Percentiles rank a stretch among this genome's conserved stretches.
These are phyloP conservation scores for Hormiphora californensis DNA, from an alignment of 37 sponge, comb jelly and placozoan species.

Conservation along the genomic window DNA sequence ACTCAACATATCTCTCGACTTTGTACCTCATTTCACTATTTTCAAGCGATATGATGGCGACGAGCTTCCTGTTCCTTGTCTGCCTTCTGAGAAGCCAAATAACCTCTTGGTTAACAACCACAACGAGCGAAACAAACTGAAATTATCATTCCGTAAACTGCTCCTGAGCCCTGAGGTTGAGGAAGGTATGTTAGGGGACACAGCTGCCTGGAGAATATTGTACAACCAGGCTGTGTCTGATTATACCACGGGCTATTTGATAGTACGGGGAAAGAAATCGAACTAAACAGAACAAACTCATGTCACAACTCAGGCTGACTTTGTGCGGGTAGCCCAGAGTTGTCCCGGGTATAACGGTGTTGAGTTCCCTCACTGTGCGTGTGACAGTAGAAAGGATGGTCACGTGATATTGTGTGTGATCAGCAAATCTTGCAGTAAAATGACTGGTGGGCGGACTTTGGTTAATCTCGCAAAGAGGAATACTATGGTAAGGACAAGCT, in stretches of 20 bases:
- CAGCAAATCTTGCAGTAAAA: too few species aligned
- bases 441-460: too few species aligned
- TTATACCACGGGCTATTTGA: neutral
- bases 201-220: neutral
- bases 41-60: neutral
- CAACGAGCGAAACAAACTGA: constrained; percentile 26
- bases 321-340: constrained; percentile 62
- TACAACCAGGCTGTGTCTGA: neutral
- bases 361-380: constrained; percentile 84
- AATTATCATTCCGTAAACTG: constrained; percentile 23
- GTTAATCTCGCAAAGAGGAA: too few species aligned
- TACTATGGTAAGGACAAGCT: too few species aligned
- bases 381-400: constrained; percentile 87
- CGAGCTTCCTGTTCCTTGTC: neutral
- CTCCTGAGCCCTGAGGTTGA: neutral
- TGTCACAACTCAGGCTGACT: constrained; percentile 59
- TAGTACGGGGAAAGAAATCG: constrained; percentile 24
- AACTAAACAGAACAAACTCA: constrained; percentile 26
- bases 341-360: constrained; percentile 67
- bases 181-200: neutral
- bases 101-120: constrained; percentile 5
- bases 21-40: neutral
- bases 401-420: constrained; percentile 73
- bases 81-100: neutral
- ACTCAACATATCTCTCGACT: neutral